Percentiles rank a stretch among this genome's conserved stretches.
These are phyloP conservation scores for Bothrops jararaca DNA, from an alignment of 2,113 vertebrate genomes.

Conservation along the genomic window DNA sequence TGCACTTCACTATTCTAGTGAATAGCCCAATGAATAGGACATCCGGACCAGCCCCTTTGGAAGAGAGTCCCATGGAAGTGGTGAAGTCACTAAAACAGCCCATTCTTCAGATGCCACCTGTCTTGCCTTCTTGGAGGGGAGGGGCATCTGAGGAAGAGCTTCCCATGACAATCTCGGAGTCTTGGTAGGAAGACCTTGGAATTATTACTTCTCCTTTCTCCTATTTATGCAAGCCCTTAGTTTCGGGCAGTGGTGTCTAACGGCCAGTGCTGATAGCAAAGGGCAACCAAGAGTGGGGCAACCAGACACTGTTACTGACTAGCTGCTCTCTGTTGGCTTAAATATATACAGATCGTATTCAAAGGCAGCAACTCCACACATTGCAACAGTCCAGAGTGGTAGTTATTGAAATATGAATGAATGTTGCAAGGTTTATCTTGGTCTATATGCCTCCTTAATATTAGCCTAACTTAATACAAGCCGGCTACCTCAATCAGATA, in stretches of 20 bases:
- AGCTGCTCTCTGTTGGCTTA: background rate
- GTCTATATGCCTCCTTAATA: background rate
- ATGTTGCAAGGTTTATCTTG: background rate
- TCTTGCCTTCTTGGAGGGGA: background rate
- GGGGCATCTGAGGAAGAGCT: background rate
- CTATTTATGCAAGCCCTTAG: background rate
- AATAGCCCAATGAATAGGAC: background rate
- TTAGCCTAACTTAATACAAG: background rate
- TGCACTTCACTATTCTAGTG: background rate
- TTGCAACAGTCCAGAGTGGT: background rate
- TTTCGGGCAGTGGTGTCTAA: background rate
- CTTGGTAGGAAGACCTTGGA: background rate
- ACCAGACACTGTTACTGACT: background rate
- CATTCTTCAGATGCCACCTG: background rate
- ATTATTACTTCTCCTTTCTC: background rate
- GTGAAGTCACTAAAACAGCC: background rate
- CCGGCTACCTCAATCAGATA: background rate
- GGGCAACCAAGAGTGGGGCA: background rate
- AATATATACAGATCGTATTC: background rate
- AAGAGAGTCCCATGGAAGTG: background rate
- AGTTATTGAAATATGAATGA: background rate
- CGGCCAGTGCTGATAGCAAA: background rate
- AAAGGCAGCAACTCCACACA: background rate
- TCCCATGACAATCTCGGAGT: background rate
- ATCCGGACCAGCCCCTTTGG: background rate